phyloP scores from a whole-genome alignment of 2,797 vertebrate genomes.

The Myoxocephalus aenaeus region DNA sequence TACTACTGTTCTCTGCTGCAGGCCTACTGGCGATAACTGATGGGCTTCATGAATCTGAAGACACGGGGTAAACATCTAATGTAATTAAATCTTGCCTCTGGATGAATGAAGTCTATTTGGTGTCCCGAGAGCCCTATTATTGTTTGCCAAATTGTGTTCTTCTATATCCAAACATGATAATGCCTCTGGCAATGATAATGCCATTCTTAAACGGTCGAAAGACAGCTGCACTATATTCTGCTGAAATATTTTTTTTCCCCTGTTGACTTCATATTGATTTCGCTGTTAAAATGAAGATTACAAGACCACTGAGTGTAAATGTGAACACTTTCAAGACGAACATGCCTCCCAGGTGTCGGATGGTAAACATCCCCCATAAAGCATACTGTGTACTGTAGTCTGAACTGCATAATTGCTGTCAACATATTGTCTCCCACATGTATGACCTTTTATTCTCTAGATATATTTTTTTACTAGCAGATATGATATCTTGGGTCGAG shows the following conservation, averaged over 20 bases:
- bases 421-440: not conserved
- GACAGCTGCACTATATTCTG: not conserved
- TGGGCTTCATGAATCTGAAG: constrained; percentile 33
- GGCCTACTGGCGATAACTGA: constrained; percentile 42
- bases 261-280: constrained; percentile 11
- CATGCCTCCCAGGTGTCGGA: not conserved
- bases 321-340: not conserved
- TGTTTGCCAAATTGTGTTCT: constrained; percentile 27
- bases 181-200: constrained; percentile 4
- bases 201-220: constrained; percentile 2
- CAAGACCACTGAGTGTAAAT: not conserved
- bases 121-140: constrained; percentile 33
- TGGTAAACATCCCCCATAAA: not conserved
- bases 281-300: not conserved
- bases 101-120: constrained; percentile 49
- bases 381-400: not conserved
- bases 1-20: not conserved
- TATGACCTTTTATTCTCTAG: not conserved
- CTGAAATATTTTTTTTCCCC: not conserved
- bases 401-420: not conserved
- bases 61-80: constrained; percentile 34
- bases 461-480: not conserved
- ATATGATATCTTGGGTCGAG: not conserved
- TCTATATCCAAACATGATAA: constrained; percentile 3
- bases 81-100: constrained; percentile 49